phyloP scores from a whole-genome alignment of 2,113 vertebrate species.

The Rhynchomys soricoides region DNA sequence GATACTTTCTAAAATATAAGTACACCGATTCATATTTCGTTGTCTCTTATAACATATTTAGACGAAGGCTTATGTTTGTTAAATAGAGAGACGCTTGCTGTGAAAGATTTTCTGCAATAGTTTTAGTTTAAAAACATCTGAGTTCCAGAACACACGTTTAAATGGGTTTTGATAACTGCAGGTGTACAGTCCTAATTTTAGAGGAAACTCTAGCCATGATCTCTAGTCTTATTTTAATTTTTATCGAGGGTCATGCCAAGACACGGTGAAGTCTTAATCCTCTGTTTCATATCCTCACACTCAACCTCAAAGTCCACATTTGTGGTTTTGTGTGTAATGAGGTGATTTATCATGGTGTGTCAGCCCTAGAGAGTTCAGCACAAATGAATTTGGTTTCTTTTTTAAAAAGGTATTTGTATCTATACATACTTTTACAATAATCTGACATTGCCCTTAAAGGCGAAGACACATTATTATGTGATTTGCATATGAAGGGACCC shows the following conservation, averaged over 20 bases:
- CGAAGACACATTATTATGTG: slow-evolving; percentile 65
- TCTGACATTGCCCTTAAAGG: slow-evolving; percentile 80
- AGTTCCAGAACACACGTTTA: slow-evolving; percentile 1
- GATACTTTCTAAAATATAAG: not conserved
- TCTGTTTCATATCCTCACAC: slow-evolving; percentile 61
- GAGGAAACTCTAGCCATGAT: slow-evolving; percentile 10
- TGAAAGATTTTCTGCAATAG: slow-evolving; percentile 11
- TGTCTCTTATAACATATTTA: not conserved
- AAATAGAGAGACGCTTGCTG: not conserved
- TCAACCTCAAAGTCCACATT: slow-evolving; percentile 71
- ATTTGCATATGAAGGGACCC: slow-evolving; percentile 82
- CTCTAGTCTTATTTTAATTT: slow-evolving; percentile 51
- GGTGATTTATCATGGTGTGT: slow-evolving; percentile 81
- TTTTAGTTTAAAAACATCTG: slow-evolving; percentile 58
- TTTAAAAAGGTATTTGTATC: slow-evolving; percentile 76
- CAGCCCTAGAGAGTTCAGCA: slow-evolving; percentile 72
- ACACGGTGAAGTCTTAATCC: slow-evolving; percentile 18
- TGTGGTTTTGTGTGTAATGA: slow-evolving; percentile 77
- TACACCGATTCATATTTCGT: slow-evolving; percentile 28
- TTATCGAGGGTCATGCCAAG: slow-evolving; percentile 44
- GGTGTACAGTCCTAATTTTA: not conserved
- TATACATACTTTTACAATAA: slow-evolving; percentile 76
- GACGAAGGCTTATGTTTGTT: not conserved
- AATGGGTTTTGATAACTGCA: slow-evolving; percentile 26
- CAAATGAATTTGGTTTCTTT: slow-evolving; percentile 75